phyloP scores from a whole-genome alignment of 2,797 vertebrate species.

The Tiaroga cobitis region DNA sequence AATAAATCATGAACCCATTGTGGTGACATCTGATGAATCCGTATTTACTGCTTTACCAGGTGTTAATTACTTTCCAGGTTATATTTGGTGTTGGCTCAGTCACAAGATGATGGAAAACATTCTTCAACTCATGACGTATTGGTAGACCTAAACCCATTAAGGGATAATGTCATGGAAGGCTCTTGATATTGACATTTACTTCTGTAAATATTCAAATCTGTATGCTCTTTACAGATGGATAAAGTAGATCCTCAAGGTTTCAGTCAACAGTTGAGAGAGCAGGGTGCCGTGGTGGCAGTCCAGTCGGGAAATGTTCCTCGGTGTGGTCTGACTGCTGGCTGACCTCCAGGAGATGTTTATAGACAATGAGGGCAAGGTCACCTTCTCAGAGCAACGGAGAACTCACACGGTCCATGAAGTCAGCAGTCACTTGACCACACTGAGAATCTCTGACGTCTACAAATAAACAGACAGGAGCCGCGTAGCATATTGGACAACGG shows the following conservation, averaged over 20 bases:
- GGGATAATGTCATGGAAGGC: neutral
- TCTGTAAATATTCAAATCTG: neutral
- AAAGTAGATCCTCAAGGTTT: neutral
- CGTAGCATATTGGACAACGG: conserved; percentile 32
- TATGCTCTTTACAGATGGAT: conserved; percentile 21
- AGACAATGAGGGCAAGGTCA: conserved; percentile 63
- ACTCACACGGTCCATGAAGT: conserved; percentile 66
- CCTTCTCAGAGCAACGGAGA: conserved; percentile 61
- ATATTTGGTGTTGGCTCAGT: conserved; percentile 18
- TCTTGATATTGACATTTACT: conserved; percentile 11
- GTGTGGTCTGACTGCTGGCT: conserved; percentile 61
- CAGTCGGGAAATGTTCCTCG: conserved; percentile 1
- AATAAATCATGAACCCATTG: neutral
- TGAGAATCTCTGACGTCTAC: conserved; percentile 64
- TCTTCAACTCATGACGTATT: neutral
- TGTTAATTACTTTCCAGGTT: conserved; percentile 4
- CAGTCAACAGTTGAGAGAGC: conserved; percentile 10
- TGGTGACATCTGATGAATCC: neutral
- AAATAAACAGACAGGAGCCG: conserved; percentile 56
- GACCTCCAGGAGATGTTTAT: conserved; percentile 66
- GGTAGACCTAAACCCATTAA: neutral
- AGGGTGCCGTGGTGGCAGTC: conserved; percentile 31
- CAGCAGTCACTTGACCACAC: conserved; percentile 62
- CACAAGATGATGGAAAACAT: conserved; percentile 22
- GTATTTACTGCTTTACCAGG: conserved; percentile 8